Evolutionary conservation across 2,113 vertebrate genomes (phyloP).

Genomic region (Acrocephalus arundinaceus): DNA sequence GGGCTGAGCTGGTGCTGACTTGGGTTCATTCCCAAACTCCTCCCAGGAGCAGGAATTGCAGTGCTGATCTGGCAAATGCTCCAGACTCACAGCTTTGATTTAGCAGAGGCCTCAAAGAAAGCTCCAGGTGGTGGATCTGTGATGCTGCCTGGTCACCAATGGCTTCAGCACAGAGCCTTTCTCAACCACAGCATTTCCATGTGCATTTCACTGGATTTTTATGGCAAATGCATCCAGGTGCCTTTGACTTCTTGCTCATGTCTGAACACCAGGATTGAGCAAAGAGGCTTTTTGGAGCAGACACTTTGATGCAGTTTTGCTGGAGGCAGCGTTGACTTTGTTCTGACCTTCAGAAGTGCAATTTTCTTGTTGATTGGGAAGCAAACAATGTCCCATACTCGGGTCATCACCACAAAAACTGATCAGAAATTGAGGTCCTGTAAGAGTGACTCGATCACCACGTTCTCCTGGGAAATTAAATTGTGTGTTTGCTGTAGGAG

Average conservation of each 20-base stretch:
- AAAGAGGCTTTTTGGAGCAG: not conserved
- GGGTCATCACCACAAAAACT: not conserved
- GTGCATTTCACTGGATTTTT: not conserved
- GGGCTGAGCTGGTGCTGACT: not conserved
- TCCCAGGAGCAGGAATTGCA: not conserved
- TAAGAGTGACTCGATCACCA: fast-evolving
- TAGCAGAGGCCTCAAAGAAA: not conserved
- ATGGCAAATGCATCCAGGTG: not conserved
- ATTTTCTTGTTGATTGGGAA: not conserved
- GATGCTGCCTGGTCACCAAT: fast-evolving
- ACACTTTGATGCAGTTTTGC: fast-evolving
- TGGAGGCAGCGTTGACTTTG: not conserved
- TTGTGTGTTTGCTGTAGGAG: not conserved
- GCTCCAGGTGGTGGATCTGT: not conserved
- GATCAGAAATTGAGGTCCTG: not conserved
- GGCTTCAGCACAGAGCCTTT: not conserved
- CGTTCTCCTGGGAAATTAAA: fast-evolving
- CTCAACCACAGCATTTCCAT: fast-evolving
- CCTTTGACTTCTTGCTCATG: not conserved
- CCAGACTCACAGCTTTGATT: not conserved
- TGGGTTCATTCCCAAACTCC: not conserved
- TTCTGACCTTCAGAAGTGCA: not conserved
- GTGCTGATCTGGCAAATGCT: not conserved
- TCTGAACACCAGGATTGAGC: not conserved
- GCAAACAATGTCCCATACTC: not conserved